These are phyloP conservation scores for Drosophila melanica DNA, from an alignment of 1,140 invertebrate species.

Conservation along the genomic window DNA sequence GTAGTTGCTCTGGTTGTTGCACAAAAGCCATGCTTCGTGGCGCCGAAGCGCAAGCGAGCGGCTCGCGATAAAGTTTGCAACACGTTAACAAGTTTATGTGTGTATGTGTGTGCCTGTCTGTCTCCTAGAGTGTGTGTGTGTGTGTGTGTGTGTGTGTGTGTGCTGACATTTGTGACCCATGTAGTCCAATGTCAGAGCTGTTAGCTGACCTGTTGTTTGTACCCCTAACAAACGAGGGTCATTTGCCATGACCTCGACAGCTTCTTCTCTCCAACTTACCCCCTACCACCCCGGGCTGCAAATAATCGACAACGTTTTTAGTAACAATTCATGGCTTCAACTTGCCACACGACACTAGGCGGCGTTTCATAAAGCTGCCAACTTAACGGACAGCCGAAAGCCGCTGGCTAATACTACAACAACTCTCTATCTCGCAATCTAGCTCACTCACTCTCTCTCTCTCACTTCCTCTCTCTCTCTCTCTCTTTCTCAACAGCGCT, in stretches of 20 bases:
- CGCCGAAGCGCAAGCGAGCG: constrained; percentile 30
- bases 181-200: constrained; percentile 55
- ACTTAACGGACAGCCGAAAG: constrained; percentile 26
- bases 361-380: constrained; percentile 30
- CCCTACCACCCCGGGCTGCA: neutral
- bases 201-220: constrained; percentile 36
- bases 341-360: constrained; percentile 12
- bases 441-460: neutral
- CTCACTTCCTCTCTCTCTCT: neutral
- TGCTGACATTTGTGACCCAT: constrained; percentile 52
- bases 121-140: constrained; percentile 8
- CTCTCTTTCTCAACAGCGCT: constrained; percentile 30
- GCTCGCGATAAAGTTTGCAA: constrained; percentile 61
- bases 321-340: constrained; percentile 31
- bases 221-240: constrained; percentile 58
- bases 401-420: constrained; percentile 25
- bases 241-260: constrained; percentile 26
- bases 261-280: neutral
- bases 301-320: constrained; percentile 43
- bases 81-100: constrained; percentile 40
- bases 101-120: neutral
- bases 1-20: constrained; percentile 24
- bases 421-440: neutral
- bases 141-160: constrained; percentile 32
- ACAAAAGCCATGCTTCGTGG: constrained; percentile 50